phyloP scores from a whole-genome alignment of 2,113 vertebrate genomes.

The Cygnus atratus region DNA sequence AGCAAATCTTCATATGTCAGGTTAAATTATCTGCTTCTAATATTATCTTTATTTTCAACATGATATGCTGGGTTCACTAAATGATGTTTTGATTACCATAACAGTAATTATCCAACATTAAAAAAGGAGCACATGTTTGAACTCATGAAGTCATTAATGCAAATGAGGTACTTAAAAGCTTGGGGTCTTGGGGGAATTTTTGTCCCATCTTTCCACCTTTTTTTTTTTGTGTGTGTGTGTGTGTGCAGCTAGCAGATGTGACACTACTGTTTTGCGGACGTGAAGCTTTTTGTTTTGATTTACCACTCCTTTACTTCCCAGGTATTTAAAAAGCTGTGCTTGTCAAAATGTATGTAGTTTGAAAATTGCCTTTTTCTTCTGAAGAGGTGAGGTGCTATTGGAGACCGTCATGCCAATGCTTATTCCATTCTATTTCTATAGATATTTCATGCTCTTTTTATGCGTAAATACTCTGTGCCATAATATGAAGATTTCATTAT shows the following conservation, averaged over 20 bases:
- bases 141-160: neutral
- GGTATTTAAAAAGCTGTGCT: neutral
- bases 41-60: neutral
- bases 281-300: neutral
- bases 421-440: neutral
- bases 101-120: neutral
- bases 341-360: neutral
- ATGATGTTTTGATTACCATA: neutral
- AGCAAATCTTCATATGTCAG: neutral
- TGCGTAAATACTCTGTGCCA: neutral
- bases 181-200: neutral
- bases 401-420: neutral
- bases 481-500: neutral
- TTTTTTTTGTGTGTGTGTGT: rapidly evolving
- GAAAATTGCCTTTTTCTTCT: neutral
- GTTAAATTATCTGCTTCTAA: neutral
- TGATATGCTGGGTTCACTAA: neutral
- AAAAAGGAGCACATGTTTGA: neutral
- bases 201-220: neutral
- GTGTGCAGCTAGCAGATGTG: neutral
- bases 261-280: neutral
- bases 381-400: neutral
- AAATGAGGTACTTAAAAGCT: neutral
- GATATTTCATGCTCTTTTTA: neutral
- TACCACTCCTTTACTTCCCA: neutral